A percentile compares a stretch with the other conserved stretches of the same genome.
These are phyloP conservation scores for Stichodactyla helianthus DNA, from an alignment of 64 coral and sea anemone species.

Conservation along the genomic window DNA sequence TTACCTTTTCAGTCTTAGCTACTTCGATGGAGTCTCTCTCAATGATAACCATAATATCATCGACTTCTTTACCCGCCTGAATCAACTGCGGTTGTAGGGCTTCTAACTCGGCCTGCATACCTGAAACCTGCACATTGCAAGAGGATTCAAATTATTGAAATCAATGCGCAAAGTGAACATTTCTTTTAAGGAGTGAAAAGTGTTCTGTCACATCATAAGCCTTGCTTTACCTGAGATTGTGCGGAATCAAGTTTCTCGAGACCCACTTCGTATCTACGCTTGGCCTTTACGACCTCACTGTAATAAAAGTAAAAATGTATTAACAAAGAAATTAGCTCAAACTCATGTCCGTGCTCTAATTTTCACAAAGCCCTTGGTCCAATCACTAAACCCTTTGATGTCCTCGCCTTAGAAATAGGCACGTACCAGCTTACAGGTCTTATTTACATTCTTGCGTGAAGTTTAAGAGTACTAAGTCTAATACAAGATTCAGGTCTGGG, in stretches of 20 bases:
- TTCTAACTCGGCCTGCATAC: slow-evolving; percentile 86
- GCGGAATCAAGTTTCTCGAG: slow-evolving; percentile 87
- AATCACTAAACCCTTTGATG: too few relatives aligned
- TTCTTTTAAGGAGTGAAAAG: background rate
- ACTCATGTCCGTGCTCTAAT: too few relatives aligned
- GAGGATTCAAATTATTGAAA: background rate
- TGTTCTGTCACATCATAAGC: background rate
- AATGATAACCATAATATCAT: slow-evolving; percentile 99
- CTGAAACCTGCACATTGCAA: slow-evolving; percentile 56
- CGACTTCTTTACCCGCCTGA: slow-evolving; percentile 90
- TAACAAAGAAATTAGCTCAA: too few relatives aligned
- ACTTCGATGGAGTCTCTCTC: slow-evolving; percentile 97
- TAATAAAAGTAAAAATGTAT: slow-evolving; percentile 10
- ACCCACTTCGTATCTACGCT: slow-evolving; percentile 91
- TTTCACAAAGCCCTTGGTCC: too few relatives aligned
- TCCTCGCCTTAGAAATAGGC: too few relatives aligned
- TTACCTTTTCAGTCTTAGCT: slow-evolving; percentile 96
- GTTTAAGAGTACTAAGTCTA: too few relatives aligned
- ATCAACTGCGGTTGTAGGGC: slow-evolving; percentile 93
- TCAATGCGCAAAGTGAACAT: too few relatives aligned
- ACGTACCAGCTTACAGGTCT: too few relatives aligned
- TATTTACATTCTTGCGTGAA: too few relatives aligned
- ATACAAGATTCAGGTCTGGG: too few relatives aligned
- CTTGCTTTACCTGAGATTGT: slow-evolving; percentile 65
- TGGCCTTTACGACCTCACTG: slow-evolving; percentile 90